phyloP scores from a whole-genome alignment of 2,797 vertebrate genomes.

The Bufotes viridis region DNA sequence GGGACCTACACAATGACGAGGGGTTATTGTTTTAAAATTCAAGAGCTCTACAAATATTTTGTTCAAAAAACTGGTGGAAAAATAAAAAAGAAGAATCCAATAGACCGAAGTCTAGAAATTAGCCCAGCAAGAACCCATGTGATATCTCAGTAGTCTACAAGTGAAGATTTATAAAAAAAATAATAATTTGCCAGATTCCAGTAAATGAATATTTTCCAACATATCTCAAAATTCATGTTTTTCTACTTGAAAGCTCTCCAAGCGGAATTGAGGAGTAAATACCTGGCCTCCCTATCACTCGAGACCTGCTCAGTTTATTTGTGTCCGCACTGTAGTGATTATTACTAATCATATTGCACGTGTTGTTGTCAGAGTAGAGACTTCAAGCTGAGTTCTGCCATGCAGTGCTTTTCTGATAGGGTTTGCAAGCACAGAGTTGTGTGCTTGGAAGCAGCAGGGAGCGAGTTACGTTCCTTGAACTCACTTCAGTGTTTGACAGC shows the following conservation, averaged over 20 bases:
- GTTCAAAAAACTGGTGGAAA: background rate
- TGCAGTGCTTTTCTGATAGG: background rate
- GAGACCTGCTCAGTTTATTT: background rate
- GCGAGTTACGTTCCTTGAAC: conserved; percentile 12
- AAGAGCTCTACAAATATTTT: no score
- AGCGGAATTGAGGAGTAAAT: background rate
- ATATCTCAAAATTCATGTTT: background rate
- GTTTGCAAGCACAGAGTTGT: background rate
- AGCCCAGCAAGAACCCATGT: background rate
- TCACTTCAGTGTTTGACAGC: conserved; percentile 32
- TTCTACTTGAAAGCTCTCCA: background rate
- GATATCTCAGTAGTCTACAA: background rate
- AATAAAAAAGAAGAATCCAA: background rate
- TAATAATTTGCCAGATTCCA: background rate
- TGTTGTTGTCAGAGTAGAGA: conserved; percentile 49
- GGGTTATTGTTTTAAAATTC: no score
- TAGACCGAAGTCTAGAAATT: background rate
- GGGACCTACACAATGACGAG: no score
- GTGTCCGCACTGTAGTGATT: conserved; percentile 34
- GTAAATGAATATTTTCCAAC: background rate
- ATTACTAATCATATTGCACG: conserved; percentile 51
- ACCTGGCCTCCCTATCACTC: background rate
- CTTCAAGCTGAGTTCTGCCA: conserved; percentile 42
- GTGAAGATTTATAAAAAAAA: background rate
- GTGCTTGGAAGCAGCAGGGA: conserved; percentile 39